Conservation (phyloP, 2,113 vertebrate species). For the Alligator sinensis region DNA sequence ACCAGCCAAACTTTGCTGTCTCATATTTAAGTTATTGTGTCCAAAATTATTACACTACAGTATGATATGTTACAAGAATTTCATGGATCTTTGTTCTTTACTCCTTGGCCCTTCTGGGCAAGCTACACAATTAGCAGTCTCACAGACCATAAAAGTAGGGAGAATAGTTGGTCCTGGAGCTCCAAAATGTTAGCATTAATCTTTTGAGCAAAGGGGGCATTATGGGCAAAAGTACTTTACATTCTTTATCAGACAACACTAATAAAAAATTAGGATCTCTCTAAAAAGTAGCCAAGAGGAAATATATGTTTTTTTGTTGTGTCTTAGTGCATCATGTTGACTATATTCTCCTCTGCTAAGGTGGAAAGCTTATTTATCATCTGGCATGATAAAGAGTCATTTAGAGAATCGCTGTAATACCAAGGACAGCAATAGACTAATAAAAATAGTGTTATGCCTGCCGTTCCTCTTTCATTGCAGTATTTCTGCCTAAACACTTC, state of each 20-base stretch:
- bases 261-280: background rate
- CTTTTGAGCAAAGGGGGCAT: background rate
- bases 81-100: background rate
- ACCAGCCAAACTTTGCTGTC: background rate
- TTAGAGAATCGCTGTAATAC: background rate
- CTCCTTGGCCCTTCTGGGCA: background rate
- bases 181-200: background rate
- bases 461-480: background rate
- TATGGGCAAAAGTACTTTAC: background rate
- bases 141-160: background rate
- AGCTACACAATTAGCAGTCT: background rate
- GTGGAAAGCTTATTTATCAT: background rate
- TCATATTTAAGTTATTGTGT: background rate
- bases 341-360: background rate
- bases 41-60: background rate
- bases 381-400: background rate
- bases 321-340: background rate
- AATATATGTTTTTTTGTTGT: background rate
- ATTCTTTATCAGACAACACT: background rate
- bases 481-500: background rate
- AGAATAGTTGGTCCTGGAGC: background rate
- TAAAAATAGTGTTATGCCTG: background rate
- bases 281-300: background rate
- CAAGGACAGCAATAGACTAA: background rate
- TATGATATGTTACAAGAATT: background rate